Evolutionary conservation across 2,888 invertebrate genomes (phyloP).

Genomic region (Pecten maximus): DNA sequence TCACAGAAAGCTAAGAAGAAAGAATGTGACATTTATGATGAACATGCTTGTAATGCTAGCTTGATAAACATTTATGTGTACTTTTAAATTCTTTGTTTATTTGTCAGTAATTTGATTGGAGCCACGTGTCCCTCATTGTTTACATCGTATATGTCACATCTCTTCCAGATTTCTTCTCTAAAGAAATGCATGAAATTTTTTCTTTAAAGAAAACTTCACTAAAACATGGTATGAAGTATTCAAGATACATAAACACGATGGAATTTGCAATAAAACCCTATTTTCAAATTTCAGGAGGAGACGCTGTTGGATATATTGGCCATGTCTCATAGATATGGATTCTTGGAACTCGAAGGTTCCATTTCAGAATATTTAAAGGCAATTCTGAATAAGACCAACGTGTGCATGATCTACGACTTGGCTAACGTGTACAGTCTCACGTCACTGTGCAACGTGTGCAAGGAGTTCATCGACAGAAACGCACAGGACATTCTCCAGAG

Average conservation of each 20-base stretch:
- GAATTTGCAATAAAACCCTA: neutral
- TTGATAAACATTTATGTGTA: neutral
- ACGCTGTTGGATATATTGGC: slow-evolving; percentile 87
- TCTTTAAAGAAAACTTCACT: neutral
- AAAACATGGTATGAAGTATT: neutral
- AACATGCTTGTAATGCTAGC: neutral
- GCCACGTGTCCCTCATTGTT: neutral
- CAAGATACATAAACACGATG: neutral
- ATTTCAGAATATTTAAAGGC: slow-evolving; percentile 96
- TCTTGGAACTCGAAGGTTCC: slow-evolving; percentile 93
- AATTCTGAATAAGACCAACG: slow-evolving; percentile 93
- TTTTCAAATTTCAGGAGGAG: slow-evolving; percentile 74
- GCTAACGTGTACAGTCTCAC: slow-evolving; percentile 89
- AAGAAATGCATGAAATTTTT: neutral
- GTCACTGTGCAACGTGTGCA: slow-evolving; percentile 89
- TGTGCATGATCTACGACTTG: slow-evolving; percentile 96
- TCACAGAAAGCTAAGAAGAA: neutral
- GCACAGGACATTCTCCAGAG: slow-evolving; percentile 92
- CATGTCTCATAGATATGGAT: slow-evolving; percentile 97
- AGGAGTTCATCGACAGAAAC: slow-evolving; percentile 94
- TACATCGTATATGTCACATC: neutral
- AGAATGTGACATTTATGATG: neutral
- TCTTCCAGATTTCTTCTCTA: neutral
- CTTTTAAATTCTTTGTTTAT: neutral
- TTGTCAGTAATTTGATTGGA: neutral